phyloP scores from a whole-genome alignment of 2,888 invertebrate genomes.

The Tiliacea aurago region DNA sequence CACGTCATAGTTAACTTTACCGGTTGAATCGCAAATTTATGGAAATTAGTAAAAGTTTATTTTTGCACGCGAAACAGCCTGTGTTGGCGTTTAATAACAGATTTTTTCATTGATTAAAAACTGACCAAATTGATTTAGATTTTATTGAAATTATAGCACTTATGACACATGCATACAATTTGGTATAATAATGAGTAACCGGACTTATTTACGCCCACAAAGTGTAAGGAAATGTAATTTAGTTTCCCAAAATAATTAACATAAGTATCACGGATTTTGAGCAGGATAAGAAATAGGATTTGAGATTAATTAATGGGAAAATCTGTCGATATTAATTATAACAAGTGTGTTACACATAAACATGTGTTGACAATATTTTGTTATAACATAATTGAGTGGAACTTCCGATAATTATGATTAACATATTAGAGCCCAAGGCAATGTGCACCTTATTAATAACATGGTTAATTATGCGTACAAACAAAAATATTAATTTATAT shows the following conservation, averaged over 20 bases:
- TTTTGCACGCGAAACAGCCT: slow-evolving; percentile 58
- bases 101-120: slow-evolving; percentile 39
- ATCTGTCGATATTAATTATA: slow-evolving; percentile 10
- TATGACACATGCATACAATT: slow-evolving; percentile 49
- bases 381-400: slow-evolving; percentile 6
- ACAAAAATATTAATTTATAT: background rate
- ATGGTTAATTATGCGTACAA: background rate
- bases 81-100: slow-evolving; percentile 69
- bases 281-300: slow-evolving; percentile 61
- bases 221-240: slow-evolving; percentile 35
- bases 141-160: slow-evolving; percentile 59
- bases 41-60: slow-evolving; percentile 75
- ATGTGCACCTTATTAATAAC: background rate
- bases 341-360: background rate
- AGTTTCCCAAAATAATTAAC: slow-evolving; percentile 41
- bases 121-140: slow-evolving; percentile 59
- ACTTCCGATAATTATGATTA: slow-evolving; percentile 37
- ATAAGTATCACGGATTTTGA: slow-evolving; percentile 50
- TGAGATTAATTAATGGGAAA: slow-evolving; percentile 21
- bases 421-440: slow-evolving; percentile 28
- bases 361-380: slow-evolving; percentile 18
- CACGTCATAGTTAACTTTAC: slow-evolving; percentile 70
- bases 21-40: slow-evolving; percentile 71
- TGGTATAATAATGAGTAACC: slow-evolving; percentile 39
- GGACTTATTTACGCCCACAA: slow-evolving; percentile 43